phyloP scores from a whole-genome alignment of 2,797 vertebrate species.

The Mycteria americana region DNA sequence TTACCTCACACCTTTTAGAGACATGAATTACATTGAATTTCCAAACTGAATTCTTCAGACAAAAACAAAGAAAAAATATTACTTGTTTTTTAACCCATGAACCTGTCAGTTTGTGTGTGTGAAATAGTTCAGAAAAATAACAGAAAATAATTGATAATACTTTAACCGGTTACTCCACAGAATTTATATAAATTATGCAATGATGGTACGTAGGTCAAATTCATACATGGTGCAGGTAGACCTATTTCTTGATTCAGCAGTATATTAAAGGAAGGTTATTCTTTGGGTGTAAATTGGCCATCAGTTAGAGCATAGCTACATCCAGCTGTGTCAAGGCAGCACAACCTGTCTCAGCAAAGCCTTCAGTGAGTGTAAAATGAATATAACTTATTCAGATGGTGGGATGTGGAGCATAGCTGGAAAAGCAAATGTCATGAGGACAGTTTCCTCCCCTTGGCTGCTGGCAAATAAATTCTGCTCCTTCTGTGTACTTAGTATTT shows the following conservation, averaged over 20 bases:
- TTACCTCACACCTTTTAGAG: not conserved
- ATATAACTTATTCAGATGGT: slow-evolving; percentile 44
- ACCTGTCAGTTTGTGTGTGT: not conserved
- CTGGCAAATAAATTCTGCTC: slow-evolving; percentile 56
- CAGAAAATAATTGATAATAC: not conserved
- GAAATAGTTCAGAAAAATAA: not conserved
- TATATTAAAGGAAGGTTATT: slow-evolving; percentile 55
- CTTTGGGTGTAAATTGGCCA: slow-evolving; percentile 33
- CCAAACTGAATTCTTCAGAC: not conserved
- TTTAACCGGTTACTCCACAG: not conserved
- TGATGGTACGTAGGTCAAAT: slow-evolving; percentile 13
- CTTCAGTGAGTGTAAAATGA: slow-evolving; percentile 22
- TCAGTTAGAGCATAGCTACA: slow-evolving; percentile 16
- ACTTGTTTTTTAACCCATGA: not conserved
- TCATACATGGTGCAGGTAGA: not conserved
- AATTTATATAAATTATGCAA: slow-evolving; percentile 3
- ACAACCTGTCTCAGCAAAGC: slow-evolving; percentile 44
- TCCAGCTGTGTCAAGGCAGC: slow-evolving; percentile 49
- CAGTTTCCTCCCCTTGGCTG: slow-evolving; percentile 12
- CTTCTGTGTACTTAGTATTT: slow-evolving; percentile 23
- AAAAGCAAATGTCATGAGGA: slow-evolving; percentile 38
- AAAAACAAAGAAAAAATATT: not conserved
- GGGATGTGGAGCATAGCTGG: not conserved
- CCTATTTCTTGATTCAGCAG: slow-evolving; percentile 12
- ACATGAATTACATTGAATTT: not conserved